Evolutionary conservation across 2,888 invertebrate species (phyloP), one percentile per base, ranked within the genome.

Genomic region (Acrobeloides nanus): DNA sequence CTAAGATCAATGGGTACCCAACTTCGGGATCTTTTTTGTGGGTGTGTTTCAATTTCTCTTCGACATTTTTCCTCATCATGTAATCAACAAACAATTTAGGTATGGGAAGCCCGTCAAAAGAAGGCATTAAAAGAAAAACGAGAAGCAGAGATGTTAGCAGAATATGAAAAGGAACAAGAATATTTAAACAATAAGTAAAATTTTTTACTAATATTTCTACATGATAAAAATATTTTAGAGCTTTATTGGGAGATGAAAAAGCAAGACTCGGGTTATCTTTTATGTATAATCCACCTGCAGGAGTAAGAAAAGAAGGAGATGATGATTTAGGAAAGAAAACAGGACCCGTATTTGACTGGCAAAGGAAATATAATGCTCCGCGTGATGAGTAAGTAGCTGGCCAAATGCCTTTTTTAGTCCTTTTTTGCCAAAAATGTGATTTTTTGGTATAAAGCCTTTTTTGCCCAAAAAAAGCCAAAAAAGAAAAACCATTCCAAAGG

Each of bases 101-200:
- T 90, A 81, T 93, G 92, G 90, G 92, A 97, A 89, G 97, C 97
- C 37, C 88, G 95, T 77, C 95, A 99, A 76, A 92, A 95, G 80
- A 84, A 88, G 3, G 89, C 89, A 48, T 88, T 89, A 40, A 89
- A 95, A 71, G 89, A 90, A 74, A 92, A 92, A 76, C 90, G 90
- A 68, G 93, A 99, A 75, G 95, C 95, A 73, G 97, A 99, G 74
- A 79, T 97, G 42, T 81, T 89, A 44, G 83, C 86, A 35, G 95
- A 95, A 71, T 97, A 99, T 80, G 93, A 95, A 74, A 92, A 93
- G 74, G 97, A 99, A 74, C 97, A 99, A 75, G 95, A 97, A 77
- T 79, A 95, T 33, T 89, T 93, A 75, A 90, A 90, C 74, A 97
- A 97, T 77, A 88, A 88, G 85, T 85, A 76, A 70, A 77, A 46